These are phyloP conservation scores for Cartodere bifasciata DNA, from an alignment of 2,888 invertebrate genomes.

Conservation along the genomic window DNA sequence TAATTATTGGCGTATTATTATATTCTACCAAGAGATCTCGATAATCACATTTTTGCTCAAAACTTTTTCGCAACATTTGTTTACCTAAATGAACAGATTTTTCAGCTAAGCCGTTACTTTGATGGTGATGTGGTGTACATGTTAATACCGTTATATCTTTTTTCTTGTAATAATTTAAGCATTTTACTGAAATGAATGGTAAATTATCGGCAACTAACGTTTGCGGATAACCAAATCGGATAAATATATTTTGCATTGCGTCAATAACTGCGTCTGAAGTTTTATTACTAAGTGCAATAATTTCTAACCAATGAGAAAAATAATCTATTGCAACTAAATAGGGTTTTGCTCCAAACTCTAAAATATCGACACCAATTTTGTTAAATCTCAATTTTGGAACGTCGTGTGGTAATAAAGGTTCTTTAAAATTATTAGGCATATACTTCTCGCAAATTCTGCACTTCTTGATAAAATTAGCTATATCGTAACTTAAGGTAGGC, in stretches of 20 bases:
- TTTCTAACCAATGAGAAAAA: constrained; percentile 18
- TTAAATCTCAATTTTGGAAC: constrained; percentile 17
- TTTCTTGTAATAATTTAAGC: constrained; percentile 13
- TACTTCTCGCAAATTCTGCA: constrained; percentile 17
- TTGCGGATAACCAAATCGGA: constrained; percentile 19
- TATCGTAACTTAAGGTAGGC: constrained; percentile 10
- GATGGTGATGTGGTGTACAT: constrained; percentile 13
- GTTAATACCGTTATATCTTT: constrained; percentile 15
- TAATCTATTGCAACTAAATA: constrained; percentile 17
- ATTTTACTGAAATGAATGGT: constrained; percentile 16
- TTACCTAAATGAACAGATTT: constrained; percentile 16
- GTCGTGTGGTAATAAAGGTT: constrained; percentile 15
- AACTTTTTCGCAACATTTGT: constrained; percentile 17
- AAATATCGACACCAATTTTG: too few species aligned
- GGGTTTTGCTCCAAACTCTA: too few species aligned
- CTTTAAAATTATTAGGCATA: constrained; percentile 13
- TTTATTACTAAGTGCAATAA: constrained; percentile 14
- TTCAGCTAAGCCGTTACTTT: constrained; percentile 17
- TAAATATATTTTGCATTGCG: constrained; percentile 16
- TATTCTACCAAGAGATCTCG: too few species aligned
- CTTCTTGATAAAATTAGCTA: constrained; percentile 11
- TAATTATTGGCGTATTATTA: constrained; percentile 12
- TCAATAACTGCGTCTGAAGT: constrained; percentile 17
- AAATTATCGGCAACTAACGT: constrained; percentile 18
- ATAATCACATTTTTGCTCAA: constrained; percentile 11